phyloP scores from a whole-genome alignment of 2,113 vertebrate genomes.

The Psilopsiagon aurifrons region DNA sequence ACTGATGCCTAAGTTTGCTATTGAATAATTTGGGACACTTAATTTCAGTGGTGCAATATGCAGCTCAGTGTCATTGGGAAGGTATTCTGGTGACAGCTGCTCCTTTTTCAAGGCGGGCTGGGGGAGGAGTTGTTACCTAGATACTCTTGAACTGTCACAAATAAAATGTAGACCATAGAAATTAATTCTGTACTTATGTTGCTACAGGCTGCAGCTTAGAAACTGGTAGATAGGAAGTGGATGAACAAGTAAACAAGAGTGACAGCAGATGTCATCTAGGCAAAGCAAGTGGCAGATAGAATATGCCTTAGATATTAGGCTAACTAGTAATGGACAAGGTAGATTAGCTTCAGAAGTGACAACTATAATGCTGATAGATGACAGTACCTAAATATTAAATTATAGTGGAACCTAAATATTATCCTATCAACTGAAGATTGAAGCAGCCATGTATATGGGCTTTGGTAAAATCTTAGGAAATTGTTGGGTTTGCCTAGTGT shows the following conservation, averaged over 20 bases:
- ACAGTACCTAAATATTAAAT: neutral
- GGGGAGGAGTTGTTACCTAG: neutral
- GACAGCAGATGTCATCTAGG: neutral
- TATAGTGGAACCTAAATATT: neutral
- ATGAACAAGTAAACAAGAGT: neutral
- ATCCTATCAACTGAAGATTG: neutral
- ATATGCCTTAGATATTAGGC: neutral
- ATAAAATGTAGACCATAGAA: neutral
- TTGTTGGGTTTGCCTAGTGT: rapidly evolving
- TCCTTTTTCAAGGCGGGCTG: neutral
- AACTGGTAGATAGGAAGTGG: neutral
- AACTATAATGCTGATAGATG: neutral
- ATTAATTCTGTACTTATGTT: rapidly evolving
- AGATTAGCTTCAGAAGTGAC: neutral
- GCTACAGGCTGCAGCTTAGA: neutral
- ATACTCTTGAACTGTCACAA: neutral
- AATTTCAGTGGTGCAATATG: neutral
- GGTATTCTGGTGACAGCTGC: neutral
- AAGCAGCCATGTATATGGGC: neutral
- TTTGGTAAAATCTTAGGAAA: rapidly evolving
- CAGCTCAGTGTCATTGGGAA: neutral
- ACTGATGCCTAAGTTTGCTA: neutral
- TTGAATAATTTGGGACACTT: neutral
- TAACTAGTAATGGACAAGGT: neutral
- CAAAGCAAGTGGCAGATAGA: neutral